Evolutionary conservation across 2,888 invertebrate genomes (phyloP).

Genomic region (Parnassius mnemosyne): DNA sequence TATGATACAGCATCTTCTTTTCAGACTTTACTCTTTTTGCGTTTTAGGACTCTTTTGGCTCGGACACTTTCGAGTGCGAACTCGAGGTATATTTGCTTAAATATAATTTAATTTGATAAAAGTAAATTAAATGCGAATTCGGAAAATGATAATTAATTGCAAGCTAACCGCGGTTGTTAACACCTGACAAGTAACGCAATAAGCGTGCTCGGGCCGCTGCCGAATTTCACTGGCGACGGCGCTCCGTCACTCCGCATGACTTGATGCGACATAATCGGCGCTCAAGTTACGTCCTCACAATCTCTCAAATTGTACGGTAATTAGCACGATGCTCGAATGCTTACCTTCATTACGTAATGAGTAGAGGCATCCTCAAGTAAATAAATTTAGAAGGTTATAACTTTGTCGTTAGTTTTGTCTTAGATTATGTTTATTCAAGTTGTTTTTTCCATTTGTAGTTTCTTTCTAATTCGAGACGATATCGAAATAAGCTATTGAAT

Average conservation of each 20-base stretch:
- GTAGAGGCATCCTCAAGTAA: background rate
- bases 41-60: no score
- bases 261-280: constrained; percentile 36
- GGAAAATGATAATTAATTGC: no score
- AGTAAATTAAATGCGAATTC: no score
- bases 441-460: background rate
- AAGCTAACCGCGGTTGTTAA: constrained; percentile 30
- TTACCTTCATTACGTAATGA: constrained; percentile 8
- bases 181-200: constrained; percentile 35
- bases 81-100: no score
- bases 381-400: background rate
- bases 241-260: constrained; percentile 32
- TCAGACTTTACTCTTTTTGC: no score
- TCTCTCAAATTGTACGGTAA: constrained; percentile 28
- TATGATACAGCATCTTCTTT: no score
- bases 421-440: no score
- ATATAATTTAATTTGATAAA: no score
- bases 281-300: constrained; percentile 31
- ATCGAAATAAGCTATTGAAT: no score
- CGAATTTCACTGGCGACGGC: constrained; percentile 40
- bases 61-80: no score
- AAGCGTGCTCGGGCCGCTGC: constrained; percentile 38
- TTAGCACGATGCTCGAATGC: constrained; percentile 9
- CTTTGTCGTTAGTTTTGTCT: background rate
- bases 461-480: background rate